phyloP scores from a whole-genome alignment of 2,113 vertebrate genomes.

The Corvus hawaiiensis region DNA sequence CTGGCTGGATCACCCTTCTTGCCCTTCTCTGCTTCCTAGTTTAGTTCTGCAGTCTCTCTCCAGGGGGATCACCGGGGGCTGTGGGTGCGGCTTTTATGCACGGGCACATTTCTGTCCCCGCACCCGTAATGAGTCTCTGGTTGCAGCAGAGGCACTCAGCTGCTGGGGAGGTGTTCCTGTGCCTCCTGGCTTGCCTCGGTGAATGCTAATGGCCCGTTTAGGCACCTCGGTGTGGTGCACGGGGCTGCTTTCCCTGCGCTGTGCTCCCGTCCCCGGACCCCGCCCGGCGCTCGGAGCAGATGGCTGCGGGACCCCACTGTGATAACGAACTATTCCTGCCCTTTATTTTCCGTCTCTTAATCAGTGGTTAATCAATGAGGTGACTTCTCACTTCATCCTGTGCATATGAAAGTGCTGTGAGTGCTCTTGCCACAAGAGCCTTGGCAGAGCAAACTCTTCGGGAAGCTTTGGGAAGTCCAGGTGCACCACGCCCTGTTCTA shows the following conservation, averaged over 20 bases:
- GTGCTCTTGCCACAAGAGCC: neutral
- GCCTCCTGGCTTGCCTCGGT: neutral
- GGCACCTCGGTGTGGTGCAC: neutral
- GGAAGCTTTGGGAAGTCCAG: neutral
- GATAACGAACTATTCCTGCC: neutral
- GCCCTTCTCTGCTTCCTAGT: neutral
- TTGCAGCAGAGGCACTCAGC: accelerated
- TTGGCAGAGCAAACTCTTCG: accelerated
- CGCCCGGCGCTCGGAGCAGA: accelerated
- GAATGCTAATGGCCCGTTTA: neutral
- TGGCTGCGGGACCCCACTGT: neutral
- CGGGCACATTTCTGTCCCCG: neutral
- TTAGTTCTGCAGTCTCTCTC: accelerated
- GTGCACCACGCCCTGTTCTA: neutral
- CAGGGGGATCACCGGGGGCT: neutral
- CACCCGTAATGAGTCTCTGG: accelerated
- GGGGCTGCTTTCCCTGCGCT: accelerated
- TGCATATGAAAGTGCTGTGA: neutral
- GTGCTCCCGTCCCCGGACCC: neutral
- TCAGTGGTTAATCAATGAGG: conserved; percentile 10
- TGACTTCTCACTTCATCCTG: neutral
- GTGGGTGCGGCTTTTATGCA: neutral
- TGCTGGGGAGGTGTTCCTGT: neutral
- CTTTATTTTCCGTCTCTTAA: neutral
- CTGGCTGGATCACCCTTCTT: neutral